Base-by-base conservation (phyloP, 2,113 vertebrate genomes). In the Apeltes quadracus region DNA sequence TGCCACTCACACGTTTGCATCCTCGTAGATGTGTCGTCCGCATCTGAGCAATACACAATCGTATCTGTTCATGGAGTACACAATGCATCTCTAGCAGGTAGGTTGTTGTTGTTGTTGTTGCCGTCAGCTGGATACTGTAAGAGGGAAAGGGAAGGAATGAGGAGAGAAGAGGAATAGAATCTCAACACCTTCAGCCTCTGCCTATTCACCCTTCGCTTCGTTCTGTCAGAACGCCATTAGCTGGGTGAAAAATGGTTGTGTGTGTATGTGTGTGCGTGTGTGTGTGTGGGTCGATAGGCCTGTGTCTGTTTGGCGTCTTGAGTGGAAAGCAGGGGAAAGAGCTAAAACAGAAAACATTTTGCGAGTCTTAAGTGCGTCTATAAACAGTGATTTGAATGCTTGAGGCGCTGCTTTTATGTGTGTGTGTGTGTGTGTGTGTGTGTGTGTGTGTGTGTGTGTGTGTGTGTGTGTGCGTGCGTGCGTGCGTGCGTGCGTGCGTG, bases 61-160 rank as follows among this genome's bases (percentile, higher is more conserved):
- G 25, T 39, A 53, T 66, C 22, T 63, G 23, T 34, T 36, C 57
- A 36, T 58, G 44, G 11, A 69, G 62, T 48, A 25, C 11, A 62
- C 12, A 14, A n/a, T 41, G 29, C 38, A 55, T 48, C 16, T 39
- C 8, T 36, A 38, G 13, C 57, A 48, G 22, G 15, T 57, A 34
- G n/a, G n/a, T n/a, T n/a, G n/a, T n/a, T n/a, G n/a, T n/a, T n/a
- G n/a, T n/a, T n/a, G n/a, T n/a, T n/a, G n/a, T 50, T 72, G 39
- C 61, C 58, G 78, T 88, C 83, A 87, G 82, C 75, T 85, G 85
- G 85, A 84, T 78, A 20, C 61, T 83, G 89, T 91, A 81, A 88
- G 36, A 73, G 70, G 32, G 36, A 34, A 29, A 29, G 29, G 51
- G 64, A 71, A 57, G 3, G 36, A 14, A 48, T 4, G 12, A 68